A percentile compares a stretch with the other conserved stretches of the same genome.
Evolutionary conservation across 2,797 vertebrate species (phyloP).

Genomic region (Enteromius treurensis): DNA sequence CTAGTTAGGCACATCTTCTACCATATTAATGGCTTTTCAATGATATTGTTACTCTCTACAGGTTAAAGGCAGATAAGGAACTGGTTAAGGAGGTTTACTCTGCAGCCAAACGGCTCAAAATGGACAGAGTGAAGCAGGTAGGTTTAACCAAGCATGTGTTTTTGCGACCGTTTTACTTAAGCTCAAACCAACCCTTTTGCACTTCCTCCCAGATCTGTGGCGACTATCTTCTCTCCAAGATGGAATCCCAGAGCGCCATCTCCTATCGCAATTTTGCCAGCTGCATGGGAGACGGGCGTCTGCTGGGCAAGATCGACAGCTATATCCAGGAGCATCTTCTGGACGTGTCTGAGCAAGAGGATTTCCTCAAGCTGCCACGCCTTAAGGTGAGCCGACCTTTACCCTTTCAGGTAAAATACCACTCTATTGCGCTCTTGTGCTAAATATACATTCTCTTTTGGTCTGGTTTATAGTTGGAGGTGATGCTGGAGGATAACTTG

Average conservation of each 20-base stretch:
- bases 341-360: constrained; percentile 94
- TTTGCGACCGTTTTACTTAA: neutral
- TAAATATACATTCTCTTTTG: constrained; percentile 42
- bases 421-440: neutral
- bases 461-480: constrained; percentile 87
- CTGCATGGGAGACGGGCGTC: constrained; percentile 88
- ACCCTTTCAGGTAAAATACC: neutral
- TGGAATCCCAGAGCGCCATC: constrained; percentile 92
- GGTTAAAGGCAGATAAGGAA: constrained; percentile 96
- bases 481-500: constrained; percentile 97
- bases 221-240: constrained; percentile 95
- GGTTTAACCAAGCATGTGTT: constrained; percentile 12
- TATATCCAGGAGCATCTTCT: constrained; percentile 97
- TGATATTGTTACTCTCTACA: constrained; percentile 61
- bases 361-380: constrained; percentile 97
- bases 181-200: neutral
- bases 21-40: neutral
- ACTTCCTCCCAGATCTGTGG: constrained; percentile 87
- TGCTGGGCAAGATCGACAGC: constrained; percentile 90
- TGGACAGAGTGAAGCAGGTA: constrained; percentile 99
- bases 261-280: constrained; percentile 96
- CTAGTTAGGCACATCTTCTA: neutral
- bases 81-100: constrained; percentile 98
- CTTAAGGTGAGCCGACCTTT: constrained; percentile 83
- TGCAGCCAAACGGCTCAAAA: constrained; percentile 95